Percentiles rank a stretch among this genome's conserved stretches.
Conservation (phyloP, 1,140 invertebrate genomes). For the Aculops lycopersici region DNA sequence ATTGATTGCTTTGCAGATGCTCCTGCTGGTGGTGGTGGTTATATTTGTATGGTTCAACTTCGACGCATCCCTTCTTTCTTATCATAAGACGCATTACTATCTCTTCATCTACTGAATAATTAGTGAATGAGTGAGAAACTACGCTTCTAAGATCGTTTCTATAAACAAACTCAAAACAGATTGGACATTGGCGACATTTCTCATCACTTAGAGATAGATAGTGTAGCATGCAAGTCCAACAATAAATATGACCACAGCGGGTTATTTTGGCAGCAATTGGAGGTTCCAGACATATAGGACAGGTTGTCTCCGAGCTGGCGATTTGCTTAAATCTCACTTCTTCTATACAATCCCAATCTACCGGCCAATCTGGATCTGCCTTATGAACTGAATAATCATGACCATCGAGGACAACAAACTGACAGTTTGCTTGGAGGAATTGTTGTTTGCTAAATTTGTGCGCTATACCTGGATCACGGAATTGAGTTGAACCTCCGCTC, state of each 20-base stretch:
- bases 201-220: constrained; percentile 53
- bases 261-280: constrained; percentile 63
- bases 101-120: constrained; percentile 27
- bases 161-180: constrained; percentile 42
- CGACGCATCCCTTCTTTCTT: constrained; percentile 31
- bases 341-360: constrained; percentile 38
- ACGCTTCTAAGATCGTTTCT: constrained; percentile 48
- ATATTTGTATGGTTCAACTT: background rate
- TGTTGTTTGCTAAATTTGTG: constrained; percentile 56
- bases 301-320: constrained; percentile 15
- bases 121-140: constrained; percentile 1
- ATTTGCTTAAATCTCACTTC: constrained; percentile 7
- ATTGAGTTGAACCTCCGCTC: background rate
- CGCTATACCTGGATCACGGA: constrained; percentile 6
- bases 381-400: constrained; percentile 40
- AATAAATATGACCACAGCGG: constrained; percentile 72
- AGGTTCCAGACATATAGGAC: constrained; percentile 58
- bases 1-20: constrained; percentile 26
- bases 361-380: constrained; percentile 47
- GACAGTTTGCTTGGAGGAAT: constrained; percentile 73
- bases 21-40: constrained; percentile 14
- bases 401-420: constrained; percentile 53
- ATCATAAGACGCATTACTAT: constrained; percentile 58
- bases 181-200: constrained; percentile 41
- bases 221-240: constrained; percentile 75